Conservation (phyloP, 2,113 vertebrate genomes). For the Phocoena sinus region DNA sequence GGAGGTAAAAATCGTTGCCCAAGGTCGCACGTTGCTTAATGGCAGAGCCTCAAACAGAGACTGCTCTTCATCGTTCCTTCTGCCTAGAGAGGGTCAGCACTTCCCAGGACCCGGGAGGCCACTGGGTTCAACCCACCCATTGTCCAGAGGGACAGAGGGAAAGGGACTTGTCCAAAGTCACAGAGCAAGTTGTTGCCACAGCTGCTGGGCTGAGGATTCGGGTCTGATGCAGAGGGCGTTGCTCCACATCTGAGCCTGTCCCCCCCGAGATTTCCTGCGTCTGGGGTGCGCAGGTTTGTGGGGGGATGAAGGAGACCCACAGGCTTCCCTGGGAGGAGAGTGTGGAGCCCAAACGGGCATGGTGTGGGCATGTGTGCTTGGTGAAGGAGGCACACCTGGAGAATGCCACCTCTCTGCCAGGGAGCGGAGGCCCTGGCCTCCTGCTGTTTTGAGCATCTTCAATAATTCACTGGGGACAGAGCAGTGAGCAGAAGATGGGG, state of each 20-base stretch:
- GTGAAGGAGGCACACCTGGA: neutral
- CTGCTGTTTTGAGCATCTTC: neutral
- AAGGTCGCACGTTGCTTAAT: neutral
- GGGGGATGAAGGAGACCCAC: neutral
- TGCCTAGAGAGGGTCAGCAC: neutral
- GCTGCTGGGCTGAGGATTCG: neutral
- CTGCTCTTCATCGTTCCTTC: neutral
- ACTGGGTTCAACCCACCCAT: neutral
- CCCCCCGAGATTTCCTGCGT: neutral
- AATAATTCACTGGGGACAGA: conserved; percentile 22
- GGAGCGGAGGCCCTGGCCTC: neutral
- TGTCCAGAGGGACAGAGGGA: neutral
- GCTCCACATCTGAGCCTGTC: neutral
- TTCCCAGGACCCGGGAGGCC: neutral
- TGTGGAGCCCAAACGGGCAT: accelerated
- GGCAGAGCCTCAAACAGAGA: neutral
- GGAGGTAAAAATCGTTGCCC: neutral
- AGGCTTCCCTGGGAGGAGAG: neutral
- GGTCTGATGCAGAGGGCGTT: neutral
- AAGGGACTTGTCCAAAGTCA: neutral
- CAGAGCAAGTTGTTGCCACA: neutral
- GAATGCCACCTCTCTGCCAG: neutral
- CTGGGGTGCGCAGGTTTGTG: neutral
- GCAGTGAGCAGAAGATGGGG: neutral
- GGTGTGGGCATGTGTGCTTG: accelerated